These are phyloP conservation scores for Glyptemys insculpta DNA, from an alignment of 2,797 vertebrate genomes.

Conservation along the genomic window DNA sequence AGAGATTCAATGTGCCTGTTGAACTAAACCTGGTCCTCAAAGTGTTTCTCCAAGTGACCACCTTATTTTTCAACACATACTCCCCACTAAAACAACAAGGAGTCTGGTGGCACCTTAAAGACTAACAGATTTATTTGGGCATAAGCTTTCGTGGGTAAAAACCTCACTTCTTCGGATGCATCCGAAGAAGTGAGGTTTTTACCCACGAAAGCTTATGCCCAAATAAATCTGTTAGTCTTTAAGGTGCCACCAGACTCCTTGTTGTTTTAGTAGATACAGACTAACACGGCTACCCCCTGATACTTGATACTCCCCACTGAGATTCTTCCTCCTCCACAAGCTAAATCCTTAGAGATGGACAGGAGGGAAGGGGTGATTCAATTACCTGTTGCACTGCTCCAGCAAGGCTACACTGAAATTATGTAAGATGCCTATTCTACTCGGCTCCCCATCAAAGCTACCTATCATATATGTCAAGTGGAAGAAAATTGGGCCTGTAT, in stretches of 20 bases:
- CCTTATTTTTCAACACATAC: neutral
- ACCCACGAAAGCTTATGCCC: too few species aligned
- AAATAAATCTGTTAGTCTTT: too few species aligned
- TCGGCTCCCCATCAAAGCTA: neutral
- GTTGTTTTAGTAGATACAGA: too few species aligned
- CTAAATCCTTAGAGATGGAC: neutral
- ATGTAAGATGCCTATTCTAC: neutral
- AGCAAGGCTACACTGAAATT: constrained; percentile 5
- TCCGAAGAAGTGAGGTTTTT: too few species aligned
- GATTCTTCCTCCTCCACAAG: neutral
- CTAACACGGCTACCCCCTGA: too few species aligned
- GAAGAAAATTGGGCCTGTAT: neutral
- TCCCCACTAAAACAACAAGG: too few species aligned
- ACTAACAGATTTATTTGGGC: too few species aligned
- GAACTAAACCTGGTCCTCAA: neutral
- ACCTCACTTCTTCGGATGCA: too few species aligned
- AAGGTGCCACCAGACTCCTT: too few species aligned
- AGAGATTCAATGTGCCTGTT: neutral
- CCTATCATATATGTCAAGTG: neutral
- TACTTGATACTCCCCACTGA: neutral
- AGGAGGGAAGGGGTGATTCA: neutral
- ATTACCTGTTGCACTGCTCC: neutral
- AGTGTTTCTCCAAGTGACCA: neutral
- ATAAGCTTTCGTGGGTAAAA: too few species aligned
- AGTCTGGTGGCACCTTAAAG: too few species aligned